Evolutionary conservation across 2,113 vertebrate species (phyloP).

Genomic region (Nerophis ophidion): DNA sequence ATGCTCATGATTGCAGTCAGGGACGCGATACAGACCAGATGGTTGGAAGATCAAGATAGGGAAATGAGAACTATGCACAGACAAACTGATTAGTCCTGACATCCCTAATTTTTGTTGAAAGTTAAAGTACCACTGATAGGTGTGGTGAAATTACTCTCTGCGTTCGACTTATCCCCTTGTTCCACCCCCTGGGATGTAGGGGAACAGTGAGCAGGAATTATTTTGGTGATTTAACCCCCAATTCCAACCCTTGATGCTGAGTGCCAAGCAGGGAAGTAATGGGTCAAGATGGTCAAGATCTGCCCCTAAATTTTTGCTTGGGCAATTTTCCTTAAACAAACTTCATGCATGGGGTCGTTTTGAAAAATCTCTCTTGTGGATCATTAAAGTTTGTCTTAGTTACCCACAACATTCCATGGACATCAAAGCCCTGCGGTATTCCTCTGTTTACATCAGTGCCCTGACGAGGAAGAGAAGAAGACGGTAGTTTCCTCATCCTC

Average conservation of each 20-base stretch:
- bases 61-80: conserved; percentile 29
- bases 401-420: conserved; percentile 23
- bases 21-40: conserved; percentile 27
- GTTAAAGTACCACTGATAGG: no score
- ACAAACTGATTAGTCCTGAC: conserved; percentile 46
- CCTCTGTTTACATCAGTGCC: not conserved
- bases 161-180: no score
- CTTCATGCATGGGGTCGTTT: not conserved
- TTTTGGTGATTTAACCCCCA: no score
- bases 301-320: not conserved
- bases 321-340: not conserved
- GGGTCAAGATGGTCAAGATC: conserved; percentile 39
- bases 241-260: no score
- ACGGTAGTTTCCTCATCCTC: conserved; percentile 15
- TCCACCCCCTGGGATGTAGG: no score
- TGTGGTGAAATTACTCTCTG: no score
- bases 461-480: conserved; percentile 1
- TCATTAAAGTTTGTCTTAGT: no score
- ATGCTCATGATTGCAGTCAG: no score
- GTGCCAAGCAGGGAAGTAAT: not conserved
- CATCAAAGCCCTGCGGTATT: conserved; percentile 28
- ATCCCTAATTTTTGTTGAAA: conserved; percentile 14
- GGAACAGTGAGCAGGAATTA: no score
- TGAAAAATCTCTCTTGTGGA: no score
- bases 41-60: conserved; percentile 39